A percentile compares a stretch with the other conserved stretches of the same genome.
Conservation (phyloP, 2,888 invertebrate genomes). For the Ormyrus rosae region DNA sequence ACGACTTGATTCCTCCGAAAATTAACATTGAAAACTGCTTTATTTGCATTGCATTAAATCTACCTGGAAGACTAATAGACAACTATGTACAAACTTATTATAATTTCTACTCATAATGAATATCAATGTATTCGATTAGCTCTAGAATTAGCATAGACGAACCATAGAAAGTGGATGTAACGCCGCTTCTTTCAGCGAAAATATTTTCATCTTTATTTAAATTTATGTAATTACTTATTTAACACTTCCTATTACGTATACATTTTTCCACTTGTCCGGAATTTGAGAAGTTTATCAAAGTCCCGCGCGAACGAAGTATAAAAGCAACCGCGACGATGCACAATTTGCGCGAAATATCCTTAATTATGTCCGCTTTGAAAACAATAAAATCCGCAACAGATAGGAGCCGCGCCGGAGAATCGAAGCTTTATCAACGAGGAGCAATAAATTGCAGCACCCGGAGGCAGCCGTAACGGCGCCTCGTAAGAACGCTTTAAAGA, state of each 20-base stretch:
- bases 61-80: neutral
- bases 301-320: neutral
- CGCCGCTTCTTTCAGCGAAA: too few relatives aligned
- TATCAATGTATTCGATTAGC: constrained; percentile 34
- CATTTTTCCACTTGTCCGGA: neutral
- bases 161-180: neutral
- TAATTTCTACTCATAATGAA: constrained; percentile 16
- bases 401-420: too few relatives aligned
- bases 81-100: constrained; percentile 13
- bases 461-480: too few relatives aligned
- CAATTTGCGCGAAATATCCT: too few relatives aligned
- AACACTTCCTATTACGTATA: neutral
- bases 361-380: too few relatives aligned
- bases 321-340: too few relatives aligned
- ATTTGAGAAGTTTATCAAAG: neutral
- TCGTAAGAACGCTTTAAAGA: too few relatives aligned
- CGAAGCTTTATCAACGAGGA: too few relatives aligned
- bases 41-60: neutral
- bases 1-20: neutral
- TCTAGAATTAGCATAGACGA: constrained; percentile 27
- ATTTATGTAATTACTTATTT: constrained; percentile 23
- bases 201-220: constrained; percentile 5
- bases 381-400: too few relatives aligned
- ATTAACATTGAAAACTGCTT: neutral
- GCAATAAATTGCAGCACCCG: too few relatives aligned